A percentile compares a stretch with the other conserved stretches of the same genome.
Conservation (phyloP, 2,888 invertebrate species). For the Cancer borealis region DNA sequence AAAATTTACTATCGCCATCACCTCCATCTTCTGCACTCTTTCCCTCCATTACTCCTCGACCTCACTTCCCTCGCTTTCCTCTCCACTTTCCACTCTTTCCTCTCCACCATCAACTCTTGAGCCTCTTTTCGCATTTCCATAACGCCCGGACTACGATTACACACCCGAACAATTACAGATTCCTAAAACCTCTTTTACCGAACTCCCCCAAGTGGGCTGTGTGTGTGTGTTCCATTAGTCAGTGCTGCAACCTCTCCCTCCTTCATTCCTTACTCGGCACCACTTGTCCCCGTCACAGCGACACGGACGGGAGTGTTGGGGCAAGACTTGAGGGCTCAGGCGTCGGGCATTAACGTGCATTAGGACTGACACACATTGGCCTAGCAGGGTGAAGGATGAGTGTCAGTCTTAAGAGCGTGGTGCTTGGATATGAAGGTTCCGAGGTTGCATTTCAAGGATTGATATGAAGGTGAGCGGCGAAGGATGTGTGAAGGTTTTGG, state of each 20-base stretch:
- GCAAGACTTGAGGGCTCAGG: neutral
- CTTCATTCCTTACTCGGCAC: neutral
- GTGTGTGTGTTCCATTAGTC: neutral
- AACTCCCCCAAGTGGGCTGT: neutral
- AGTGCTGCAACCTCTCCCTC: neutral
- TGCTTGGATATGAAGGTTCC: neutral
- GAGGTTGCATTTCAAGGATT: neutral
- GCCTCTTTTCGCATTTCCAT: slow-evolving; percentile 36
- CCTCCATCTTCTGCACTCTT: neutral
- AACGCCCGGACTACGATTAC: slow-evolving; percentile 25
- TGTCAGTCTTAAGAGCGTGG: neutral
- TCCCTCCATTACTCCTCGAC: slow-evolving; percentile 22
- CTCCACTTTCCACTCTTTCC: neutral
- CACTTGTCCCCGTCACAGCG: slow-evolving; percentile 49
- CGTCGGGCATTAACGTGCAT: neutral
- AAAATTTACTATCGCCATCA: neutral
- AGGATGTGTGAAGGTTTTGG: neutral
- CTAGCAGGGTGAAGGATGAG: neutral
- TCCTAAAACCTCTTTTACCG: neutral
- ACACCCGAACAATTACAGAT: slow-evolving; percentile 36
- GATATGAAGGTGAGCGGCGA: neutral
- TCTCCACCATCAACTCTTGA: neutral
- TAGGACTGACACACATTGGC: neutral
- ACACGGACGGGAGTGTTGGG: neutral
- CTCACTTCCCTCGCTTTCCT: neutral